Evolutionary conservation across 2,888 invertebrate species (phyloP).

Genomic region (Bellardia pandia): DNA sequence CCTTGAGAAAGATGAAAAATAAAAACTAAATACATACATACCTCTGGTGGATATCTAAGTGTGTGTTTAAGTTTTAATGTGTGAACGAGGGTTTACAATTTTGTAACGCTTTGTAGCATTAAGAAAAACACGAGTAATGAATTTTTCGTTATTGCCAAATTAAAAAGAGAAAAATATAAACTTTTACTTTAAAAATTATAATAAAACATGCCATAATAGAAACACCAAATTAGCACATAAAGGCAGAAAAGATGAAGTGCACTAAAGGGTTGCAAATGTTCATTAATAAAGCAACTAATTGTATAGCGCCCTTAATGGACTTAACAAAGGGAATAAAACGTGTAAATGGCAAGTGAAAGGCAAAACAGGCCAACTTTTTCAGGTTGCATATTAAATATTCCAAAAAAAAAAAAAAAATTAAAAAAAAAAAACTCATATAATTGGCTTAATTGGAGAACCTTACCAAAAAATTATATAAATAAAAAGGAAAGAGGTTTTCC

Average conservation of each 20-base stretch:
- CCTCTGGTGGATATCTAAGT: too few species aligned
- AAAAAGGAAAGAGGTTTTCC: neutral
- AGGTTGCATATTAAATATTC: neutral
- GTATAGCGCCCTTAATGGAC: slow-evolving; percentile 50
- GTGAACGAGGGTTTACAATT: slow-evolving; percentile 4
- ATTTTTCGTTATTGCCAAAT: slow-evolving; percentile 14
- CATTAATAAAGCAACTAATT: slow-evolving; percentile 63
- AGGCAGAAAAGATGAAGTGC: neutral
- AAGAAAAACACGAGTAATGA: slow-evolving; percentile 7
- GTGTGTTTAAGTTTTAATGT: neutral
- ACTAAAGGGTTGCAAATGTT: slow-evolving; percentile 36
- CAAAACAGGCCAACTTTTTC: slow-evolving; percentile 34
- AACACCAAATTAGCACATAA: neutral
- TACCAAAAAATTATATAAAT: neutral
- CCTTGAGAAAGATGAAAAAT: slow-evolving; percentile 24
- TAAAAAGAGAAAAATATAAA: slow-evolving; percentile 11
- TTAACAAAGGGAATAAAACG: slow-evolving; percentile 52
- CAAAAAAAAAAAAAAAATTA: neutral
- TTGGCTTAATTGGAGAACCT: slow-evolving; percentile 48
- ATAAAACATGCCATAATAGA: neutral
- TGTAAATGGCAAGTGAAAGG: slow-evolving; percentile 37
- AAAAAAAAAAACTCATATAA: slow-evolving; percentile 31
- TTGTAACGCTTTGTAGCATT: neutral
- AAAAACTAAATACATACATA: neutral
- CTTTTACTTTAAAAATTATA: neutral